Percentiles rank a stretch among this genome's conserved stretches.
Conservation (phyloP, 2,888 invertebrate genomes). For the Drosophila paracracens region DNA sequence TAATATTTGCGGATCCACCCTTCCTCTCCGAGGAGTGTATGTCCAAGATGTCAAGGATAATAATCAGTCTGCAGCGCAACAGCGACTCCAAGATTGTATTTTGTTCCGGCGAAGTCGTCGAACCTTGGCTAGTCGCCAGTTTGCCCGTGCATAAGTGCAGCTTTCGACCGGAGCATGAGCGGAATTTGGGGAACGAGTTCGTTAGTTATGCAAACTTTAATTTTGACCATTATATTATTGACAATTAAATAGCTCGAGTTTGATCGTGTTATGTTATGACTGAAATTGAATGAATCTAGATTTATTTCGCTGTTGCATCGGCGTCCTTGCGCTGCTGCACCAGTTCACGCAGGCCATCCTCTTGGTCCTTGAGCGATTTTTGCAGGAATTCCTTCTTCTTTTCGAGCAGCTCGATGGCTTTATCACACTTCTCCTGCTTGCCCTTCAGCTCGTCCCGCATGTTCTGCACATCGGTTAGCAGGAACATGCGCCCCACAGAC, state of each 20-base stretch:
- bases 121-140: conserved; percentile 88
- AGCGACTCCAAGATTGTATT: conserved; percentile 85
- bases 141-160: conserved; percentile 88
- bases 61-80: conserved; percentile 89
- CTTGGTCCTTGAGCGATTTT: conserved; percentile 91
- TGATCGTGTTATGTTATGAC: conserved; percentile 8
- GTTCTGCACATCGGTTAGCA: conserved; percentile 88
- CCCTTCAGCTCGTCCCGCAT: conserved; percentile 88
- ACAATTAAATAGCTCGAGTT: conserved; percentile 66
- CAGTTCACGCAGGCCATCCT: conserved; percentile 92
- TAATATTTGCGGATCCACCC: conserved; percentile 97
- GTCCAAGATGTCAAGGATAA: conserved; percentile 91
- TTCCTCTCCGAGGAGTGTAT: conserved; percentile 97
- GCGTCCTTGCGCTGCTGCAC: conserved; percentile 88
- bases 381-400: conserved; percentile 91
- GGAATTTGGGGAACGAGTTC: conserved; percentile 97
- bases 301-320: conserved; percentile 65
- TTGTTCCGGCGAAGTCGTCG: conserved; percentile 94
- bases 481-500: conserved; percentile 93
- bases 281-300: conserved; percentile 11
- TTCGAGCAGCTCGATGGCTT: conserved; percentile 90
- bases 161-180: conserved; percentile 93
- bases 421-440: conserved; percentile 87
- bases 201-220: conserved; percentile 95
- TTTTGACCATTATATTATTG: conserved; percentile 86